Evolutionary conservation across 1,140 invertebrate genomes (phyloP).

Genomic region (Ceratitis capitata): DNA sequence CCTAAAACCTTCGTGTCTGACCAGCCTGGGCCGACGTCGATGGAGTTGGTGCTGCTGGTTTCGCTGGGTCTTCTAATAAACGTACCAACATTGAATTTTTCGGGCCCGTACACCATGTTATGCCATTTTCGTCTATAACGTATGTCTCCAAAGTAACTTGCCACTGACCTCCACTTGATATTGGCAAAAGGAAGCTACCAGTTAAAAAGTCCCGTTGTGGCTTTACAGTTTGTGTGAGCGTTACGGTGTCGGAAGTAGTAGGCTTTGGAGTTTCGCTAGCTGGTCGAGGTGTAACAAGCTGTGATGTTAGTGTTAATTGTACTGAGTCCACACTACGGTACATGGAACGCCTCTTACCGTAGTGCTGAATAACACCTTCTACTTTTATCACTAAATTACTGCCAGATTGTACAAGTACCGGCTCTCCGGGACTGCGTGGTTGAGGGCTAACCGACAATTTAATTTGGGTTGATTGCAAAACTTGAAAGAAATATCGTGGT

Average conservation of each 20-base stretch:
- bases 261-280: constrained; percentile 62
- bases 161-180: constrained; percentile 62
- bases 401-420: constrained; percentile 78
- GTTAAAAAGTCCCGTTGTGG: constrained; percentile 85
- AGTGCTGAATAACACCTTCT: constrained; percentile 84
- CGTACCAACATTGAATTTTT: constrained; percentile 63
- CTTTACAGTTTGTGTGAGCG: constrained; percentile 73
- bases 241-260: constrained; percentile 65
- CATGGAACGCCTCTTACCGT: constrained; percentile 71
- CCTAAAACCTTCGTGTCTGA: constrained; percentile 55
- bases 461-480: constrained; percentile 82
- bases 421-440: constrained; percentile 79
- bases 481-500: constrained; percentile 90
- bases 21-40: constrained; percentile 43
- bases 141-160: constrained; percentile 63
- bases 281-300: constrained; percentile 68
- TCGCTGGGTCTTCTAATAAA: constrained; percentile 61
- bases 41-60: constrained; percentile 51
- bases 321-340: constrained; percentile 78
- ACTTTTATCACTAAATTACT: constrained; percentile 86
- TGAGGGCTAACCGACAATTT: constrained; percentile 87
- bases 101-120: constrained; percentile 61
- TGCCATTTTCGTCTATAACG: constrained; percentile 62
- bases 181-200: constrained; percentile 76
- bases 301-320: constrained; percentile 76